Evolutionary conservation across 2,113 vertebrate species (phyloP).

Genomic region (Phycodurus eques): DNA sequence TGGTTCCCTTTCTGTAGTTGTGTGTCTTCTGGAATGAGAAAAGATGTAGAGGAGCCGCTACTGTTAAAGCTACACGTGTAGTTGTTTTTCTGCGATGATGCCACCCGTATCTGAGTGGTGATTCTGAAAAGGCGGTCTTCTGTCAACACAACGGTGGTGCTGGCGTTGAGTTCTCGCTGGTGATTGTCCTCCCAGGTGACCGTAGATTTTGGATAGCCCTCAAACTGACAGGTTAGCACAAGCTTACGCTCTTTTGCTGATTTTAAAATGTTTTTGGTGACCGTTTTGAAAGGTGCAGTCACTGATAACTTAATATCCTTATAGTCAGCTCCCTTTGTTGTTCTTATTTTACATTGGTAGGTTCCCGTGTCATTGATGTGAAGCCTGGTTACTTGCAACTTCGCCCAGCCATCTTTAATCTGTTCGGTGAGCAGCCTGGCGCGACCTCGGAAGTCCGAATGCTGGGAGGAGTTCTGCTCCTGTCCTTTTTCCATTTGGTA

Average conservation of each 20-base stretch:
- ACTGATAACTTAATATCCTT: slow-evolving; percentile 79
- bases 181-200: slow-evolving; percentile 75
- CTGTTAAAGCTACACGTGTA: slow-evolving; percentile 80
- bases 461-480: slow-evolving; percentile 53
- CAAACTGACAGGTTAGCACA: slow-evolving; percentile 78
- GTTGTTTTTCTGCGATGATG: slow-evolving; percentile 54
- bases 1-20: too few species aligned
- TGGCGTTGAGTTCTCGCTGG: slow-evolving; percentile 49
- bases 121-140: slow-evolving; percentile 70
- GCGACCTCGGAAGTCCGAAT: slow-evolving; percentile 67
- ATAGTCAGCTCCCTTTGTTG: slow-evolving; percentile 77
- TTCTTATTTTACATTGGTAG: slow-evolving; percentile 79
- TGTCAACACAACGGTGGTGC: slow-evolving; percentile 47
- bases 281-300: slow-evolving; percentile 53
- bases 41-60: slow-evolving; percentile 55
- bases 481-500: slow-evolving; percentile 62
- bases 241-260: slow-evolving; percentile 40
- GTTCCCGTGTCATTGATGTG: slow-evolving; percentile 78
- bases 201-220: slow-evolving; percentile 77
- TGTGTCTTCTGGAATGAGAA: too few species aligned
- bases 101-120: slow-evolving; percentile 75
- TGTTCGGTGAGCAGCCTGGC: slow-evolving; percentile 71
- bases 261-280: slow-evolving; percentile 45
- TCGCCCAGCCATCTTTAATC: slow-evolving; percentile 72
- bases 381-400: slow-evolving; percentile 71